phyloP scores from a whole-genome alignment of 1,140 invertebrate genomes.

The Parapsyche elsis region DNA sequence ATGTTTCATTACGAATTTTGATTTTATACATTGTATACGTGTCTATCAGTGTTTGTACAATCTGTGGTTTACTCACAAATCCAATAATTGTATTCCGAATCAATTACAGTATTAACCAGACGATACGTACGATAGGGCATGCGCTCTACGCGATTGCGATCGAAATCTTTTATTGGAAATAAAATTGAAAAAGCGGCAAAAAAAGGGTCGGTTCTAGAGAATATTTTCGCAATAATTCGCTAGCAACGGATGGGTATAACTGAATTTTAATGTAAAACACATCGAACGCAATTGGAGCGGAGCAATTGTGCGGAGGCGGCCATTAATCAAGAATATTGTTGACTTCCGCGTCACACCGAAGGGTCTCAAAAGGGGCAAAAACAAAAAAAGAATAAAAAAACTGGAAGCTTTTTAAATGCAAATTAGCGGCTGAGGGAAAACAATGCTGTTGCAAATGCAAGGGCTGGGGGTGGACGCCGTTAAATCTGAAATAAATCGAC shows the following conservation, averaged over 20 bases:
- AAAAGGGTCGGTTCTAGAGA: neutral
- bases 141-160: too few relatives aligned
- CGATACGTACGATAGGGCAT: too few relatives aligned
- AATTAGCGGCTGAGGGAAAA: constrained; percentile 17
- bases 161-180: too few relatives aligned
- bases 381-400: neutral
- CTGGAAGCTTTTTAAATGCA: constrained; percentile 41
- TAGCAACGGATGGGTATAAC: neutral
- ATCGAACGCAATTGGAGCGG: neutral
- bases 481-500: constrained; percentile 25
- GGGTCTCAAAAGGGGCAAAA: neutral
- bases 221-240: neutral
- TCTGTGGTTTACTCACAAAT: neutral
- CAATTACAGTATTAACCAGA: too few relatives aligned
- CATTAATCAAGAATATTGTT: constrained; percentile 39
- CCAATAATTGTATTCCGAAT: too few relatives aligned
- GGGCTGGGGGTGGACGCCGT: constrained; percentile 2
- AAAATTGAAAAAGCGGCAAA: neutral
- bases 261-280: constrained; percentile 7
- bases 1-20: neutral
- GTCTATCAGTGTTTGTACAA: neutral
- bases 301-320: neutral
- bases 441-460: constrained; percentile 25
- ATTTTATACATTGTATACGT: neutral
- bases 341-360: constrained; percentile 28